Percentiles rank a stretch among this genome's conserved stretches.
These are phyloP conservation scores for Lutraria lutraria DNA, from an alignment of 2,888 invertebrate genomes.

Conservation along the genomic window DNA sequence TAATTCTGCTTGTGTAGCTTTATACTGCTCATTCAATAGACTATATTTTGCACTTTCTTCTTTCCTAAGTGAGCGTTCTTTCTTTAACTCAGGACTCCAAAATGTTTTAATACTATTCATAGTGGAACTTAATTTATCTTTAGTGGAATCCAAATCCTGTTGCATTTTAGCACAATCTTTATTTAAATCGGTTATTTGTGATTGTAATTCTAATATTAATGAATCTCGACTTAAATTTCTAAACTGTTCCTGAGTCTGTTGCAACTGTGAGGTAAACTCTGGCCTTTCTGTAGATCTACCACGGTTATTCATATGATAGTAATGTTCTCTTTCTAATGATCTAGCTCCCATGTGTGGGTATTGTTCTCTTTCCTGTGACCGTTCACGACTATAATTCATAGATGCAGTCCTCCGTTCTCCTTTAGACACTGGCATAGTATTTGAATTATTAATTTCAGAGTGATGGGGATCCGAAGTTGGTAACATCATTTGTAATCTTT, in stretches of 20 bases:
- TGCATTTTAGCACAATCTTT: conserved; percentile 93
- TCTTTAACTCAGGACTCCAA: conserved; percentile 99
- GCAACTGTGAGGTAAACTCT: conserved; percentile 76
- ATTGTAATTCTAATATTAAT: conserved; percentile 85
- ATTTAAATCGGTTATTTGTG: conserved; percentile 97
- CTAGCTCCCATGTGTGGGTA: conserved; percentile 86
- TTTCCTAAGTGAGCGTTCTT: conserved; percentile 97
- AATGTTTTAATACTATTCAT: conserved; percentile 99
- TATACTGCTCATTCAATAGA: conserved; percentile 98
- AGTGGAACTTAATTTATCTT: conserved; percentile 98
- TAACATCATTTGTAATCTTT: conserved; percentile 70
- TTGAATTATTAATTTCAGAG: conserved; percentile 63
- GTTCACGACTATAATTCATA: conserved; percentile 87
- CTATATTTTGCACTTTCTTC: conserved; percentile 99
- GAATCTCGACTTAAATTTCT: conserved; percentile 79
- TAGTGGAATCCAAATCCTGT: conserved; percentile 90
- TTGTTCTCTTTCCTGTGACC: conserved; percentile 89
- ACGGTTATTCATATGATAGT: conserved; percentile 73
- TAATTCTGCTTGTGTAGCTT: conserved; percentile 97
- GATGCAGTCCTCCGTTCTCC: conserved; percentile 61
- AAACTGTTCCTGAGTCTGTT: conserved; percentile 74
- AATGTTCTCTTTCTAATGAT: conserved; percentile 84
- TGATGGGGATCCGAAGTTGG: conserved; percentile 66
- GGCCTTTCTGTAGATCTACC: conserved; percentile 82
- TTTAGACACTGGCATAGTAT: conserved; percentile 67